Evolutionary conservation across 1,140 invertebrate species (phyloP).

Genomic region (Pogonomyrmex barbatus): DNA sequence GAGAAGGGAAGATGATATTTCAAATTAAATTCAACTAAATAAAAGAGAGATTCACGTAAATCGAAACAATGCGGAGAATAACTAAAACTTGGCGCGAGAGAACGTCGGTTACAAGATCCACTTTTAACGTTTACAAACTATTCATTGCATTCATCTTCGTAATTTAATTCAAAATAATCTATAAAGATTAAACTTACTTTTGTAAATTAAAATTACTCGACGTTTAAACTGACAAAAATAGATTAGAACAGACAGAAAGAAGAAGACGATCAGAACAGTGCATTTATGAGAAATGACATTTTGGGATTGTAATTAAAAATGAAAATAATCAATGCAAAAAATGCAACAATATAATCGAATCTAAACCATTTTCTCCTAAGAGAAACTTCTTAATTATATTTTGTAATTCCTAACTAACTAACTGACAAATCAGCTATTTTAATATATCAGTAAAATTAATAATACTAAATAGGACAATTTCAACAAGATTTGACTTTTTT

Average conservation of each 20-base stretch:
- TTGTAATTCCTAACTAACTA: neutral
- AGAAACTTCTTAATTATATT: neutral
- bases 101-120: slow-evolving; percentile 14
- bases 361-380: neutral
- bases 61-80: slow-evolving; percentile 16
- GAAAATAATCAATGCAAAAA: neutral
- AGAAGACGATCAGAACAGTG: neutral
- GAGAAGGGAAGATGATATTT: neutral
- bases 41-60: slow-evolving; percentile 21
- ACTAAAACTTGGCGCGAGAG: slow-evolving; percentile 13
- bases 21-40: slow-evolving; percentile 37
- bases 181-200: neutral
- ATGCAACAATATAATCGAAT: neutral
- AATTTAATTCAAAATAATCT: slow-evolving; percentile 23
- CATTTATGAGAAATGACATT: neutral
- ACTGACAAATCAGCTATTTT: neutral
- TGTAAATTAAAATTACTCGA: neutral
- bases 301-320: neutral
- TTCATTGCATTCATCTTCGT: neutral
- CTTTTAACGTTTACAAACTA: slow-evolving; percentile 10
- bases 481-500: too few relatives aligned
- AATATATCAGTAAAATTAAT: neutral
- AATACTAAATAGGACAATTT: too few relatives aligned
- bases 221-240: neutral
- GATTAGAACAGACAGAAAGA: neutral